phyloP scores from a whole-genome alignment of 2,797 vertebrate species.

The Silurus aristotelis region DNA sequence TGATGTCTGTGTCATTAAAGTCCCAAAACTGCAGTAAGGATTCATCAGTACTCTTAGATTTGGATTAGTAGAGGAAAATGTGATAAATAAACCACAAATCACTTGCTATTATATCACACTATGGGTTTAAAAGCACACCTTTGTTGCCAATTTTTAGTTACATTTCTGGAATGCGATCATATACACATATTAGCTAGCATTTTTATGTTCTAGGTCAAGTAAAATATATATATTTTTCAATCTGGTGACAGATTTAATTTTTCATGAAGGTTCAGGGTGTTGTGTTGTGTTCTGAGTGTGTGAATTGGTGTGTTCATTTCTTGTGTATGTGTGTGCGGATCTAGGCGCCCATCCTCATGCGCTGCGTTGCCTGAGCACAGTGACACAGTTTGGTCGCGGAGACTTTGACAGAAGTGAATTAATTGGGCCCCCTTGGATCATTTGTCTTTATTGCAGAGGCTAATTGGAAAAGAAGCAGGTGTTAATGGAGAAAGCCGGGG shows the following conservation, averaged over 20 bases:
- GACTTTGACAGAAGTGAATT: slow-evolving; percentile 84
- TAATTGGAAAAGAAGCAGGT: slow-evolving; percentile 88
- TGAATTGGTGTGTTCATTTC: not conserved
- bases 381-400: slow-evolving; percentile 70
- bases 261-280: not conserved
- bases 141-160: not conserved
- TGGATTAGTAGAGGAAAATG: not conserved
- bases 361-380: slow-evolving; percentile 58
- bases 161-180: not conserved
- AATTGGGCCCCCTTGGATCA: slow-evolving; percentile 81
- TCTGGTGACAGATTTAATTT: not conserved
- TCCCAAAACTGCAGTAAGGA: not conserved
- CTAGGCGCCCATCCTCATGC: slow-evolving; percentile 25
- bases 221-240: not conserved
- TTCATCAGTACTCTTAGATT: not conserved
- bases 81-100: not conserved
- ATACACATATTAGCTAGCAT: not conserved
- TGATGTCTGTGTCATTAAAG: not conserved
- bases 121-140: not conserved
- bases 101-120: not conserved
- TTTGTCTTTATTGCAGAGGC: slow-evolving; percentile 86
- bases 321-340: slow-evolving; percentile 31
- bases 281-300: not conserved
- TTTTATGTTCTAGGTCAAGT: not conserved
- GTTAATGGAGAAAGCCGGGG: slow-evolving; percentile 76